phyloP scores from a whole-genome alignment of 2,888 invertebrate species.

The Nephrotoma flavescens region DNA sequence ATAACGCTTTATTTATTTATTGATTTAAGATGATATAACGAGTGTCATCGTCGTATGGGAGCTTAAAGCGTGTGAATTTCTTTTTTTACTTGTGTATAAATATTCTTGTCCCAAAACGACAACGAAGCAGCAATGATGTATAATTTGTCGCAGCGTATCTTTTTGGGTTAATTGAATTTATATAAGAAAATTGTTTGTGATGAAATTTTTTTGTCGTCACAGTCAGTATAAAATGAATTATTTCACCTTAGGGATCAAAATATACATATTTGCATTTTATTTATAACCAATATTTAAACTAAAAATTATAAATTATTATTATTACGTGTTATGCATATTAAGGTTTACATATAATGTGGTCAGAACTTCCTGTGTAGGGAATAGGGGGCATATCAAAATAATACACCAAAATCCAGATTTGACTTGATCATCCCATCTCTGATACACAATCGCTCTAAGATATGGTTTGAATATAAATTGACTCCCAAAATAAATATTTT shows the following conservation, averaged over 20 bases:
- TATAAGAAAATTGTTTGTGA: not conserved
- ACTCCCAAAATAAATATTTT: not conserved
- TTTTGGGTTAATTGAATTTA: not conserved
- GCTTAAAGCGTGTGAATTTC: not conserved
- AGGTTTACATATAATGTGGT: not conserved
- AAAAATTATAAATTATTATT: not conserved
- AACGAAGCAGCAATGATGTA: not conserved
- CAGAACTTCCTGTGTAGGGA: not conserved
- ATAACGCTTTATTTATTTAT: not conserved
- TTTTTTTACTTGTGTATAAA: not conserved
- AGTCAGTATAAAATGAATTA: not conserved
- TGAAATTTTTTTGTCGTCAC: not conserved
- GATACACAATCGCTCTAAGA: not conserved
- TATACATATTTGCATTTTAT: not conserved
- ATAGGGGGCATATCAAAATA: not conserved
- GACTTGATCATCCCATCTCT: not conserved
- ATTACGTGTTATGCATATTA: not conserved
- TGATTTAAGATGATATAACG: not conserved
- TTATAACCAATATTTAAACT: not conserved
- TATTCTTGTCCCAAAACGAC: not conserved
- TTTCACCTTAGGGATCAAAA: not conserved
- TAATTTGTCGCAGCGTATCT: not conserved
- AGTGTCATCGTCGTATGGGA: not conserved
- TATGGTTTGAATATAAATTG: not conserved
- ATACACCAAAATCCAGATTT: not conserved